Percentiles rank a stretch among this genome's conserved stretches.
phyloP scores from a whole-genome alignment of 2,797 vertebrate genomes.

The Lates japonicus region DNA sequence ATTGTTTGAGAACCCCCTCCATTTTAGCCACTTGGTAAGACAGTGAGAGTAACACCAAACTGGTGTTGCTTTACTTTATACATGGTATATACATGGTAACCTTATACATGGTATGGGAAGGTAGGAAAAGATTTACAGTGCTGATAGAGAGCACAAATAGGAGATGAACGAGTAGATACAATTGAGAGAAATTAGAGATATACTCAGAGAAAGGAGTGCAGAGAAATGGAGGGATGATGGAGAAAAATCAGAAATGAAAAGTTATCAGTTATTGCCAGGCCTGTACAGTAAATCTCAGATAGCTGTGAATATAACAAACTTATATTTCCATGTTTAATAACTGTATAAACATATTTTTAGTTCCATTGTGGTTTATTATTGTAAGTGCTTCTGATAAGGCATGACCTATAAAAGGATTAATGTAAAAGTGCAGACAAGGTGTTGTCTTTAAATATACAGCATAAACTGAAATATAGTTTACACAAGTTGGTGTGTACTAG shows the following conservation, averaged over 20 bases:
- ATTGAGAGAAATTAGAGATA: background rate
- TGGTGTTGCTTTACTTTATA: background rate
- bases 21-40: background rate
- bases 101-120: background rate
- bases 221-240: background rate
- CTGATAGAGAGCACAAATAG: background rate
- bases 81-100: constrained; percentile 1
- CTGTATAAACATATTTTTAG: too few species aligned
- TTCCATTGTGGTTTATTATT: too few species aligned
- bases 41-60: background rate
- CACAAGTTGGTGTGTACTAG: too few species aligned
- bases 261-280: too few species aligned
- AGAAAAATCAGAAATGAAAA: background rate
- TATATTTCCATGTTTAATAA: background rate
- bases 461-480: too few species aligned
- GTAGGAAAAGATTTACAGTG: background rate
- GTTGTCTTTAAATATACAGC: too few species aligned
- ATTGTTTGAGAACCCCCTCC: background rate
- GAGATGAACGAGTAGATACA: background rate
- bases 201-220: background rate
- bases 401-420: too few species aligned
- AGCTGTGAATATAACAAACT: background rate
- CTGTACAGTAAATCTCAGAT: background rate
- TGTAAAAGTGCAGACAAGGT: too few species aligned
- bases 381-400: too few species aligned